Evolutionary conservation across 2,797 vertebrate species (phyloP).

Genomic region (Garrulus glandarius): DNA sequence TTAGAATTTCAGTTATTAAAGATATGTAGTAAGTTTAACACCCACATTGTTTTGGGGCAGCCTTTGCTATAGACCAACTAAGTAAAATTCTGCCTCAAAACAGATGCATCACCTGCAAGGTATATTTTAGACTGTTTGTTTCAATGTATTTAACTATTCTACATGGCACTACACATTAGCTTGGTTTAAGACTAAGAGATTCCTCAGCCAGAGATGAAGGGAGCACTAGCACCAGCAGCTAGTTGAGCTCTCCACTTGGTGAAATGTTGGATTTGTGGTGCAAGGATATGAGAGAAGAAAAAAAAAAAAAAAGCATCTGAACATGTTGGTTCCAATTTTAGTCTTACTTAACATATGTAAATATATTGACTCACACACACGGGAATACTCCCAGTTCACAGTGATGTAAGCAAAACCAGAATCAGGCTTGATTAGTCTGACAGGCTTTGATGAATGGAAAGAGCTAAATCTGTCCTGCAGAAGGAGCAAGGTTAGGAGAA

Average conservation of each 20-base stretch:
- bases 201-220: not conserved
- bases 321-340: not conserved
- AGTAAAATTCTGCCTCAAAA: slow-evolving; percentile 5
- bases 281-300: not conserved
- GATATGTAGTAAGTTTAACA: not conserved
- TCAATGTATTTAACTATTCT: slow-evolving; percentile 52
- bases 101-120: not conserved
- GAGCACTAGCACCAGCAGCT: not conserved
- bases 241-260: slow-evolving; percentile 4
- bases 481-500: slow-evolving; percentile 51
- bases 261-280: not conserved
- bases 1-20: not conserved
- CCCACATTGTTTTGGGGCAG: not conserved
- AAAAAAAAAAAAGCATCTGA: not conserved
- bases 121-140: slow-evolving; percentile 43
- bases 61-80: not conserved
- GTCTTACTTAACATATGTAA: slow-evolving; percentile 8
- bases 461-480: slow-evolving; percentile 18
- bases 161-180: not conserved
- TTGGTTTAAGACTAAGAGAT: slow-evolving; percentile 39
- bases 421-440: slow-evolving; percentile 53
- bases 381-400: slow-evolving; percentile 20
- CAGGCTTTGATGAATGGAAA: slow-evolving; percentile 51
- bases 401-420: slow-evolving; percentile 42
- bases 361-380: not conserved